Evolutionary conservation across 2,888 invertebrate genomes (phyloP), one percentile per base, ranked within the genome.

Genomic region (Mechanitis messenoides): DNA sequence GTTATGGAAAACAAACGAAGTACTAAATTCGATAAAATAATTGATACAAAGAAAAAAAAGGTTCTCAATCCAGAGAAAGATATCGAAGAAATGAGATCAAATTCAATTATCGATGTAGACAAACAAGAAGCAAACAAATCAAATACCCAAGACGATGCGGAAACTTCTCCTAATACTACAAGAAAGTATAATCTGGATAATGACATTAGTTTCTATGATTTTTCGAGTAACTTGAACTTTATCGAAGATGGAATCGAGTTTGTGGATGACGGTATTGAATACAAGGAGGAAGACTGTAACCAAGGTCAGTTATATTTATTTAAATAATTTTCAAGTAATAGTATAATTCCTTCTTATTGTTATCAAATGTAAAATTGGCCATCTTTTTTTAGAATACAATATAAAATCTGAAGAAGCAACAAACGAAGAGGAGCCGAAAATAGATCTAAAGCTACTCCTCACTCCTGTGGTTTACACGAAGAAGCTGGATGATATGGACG

Each of bases 371-470:
- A 42, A 42, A 3, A 5, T 9, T 9, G 9, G 6, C 7, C 3
- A 42, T 42, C 35, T 31, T 64, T 55, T 68, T 71, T 61, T 68
- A 69, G 67, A 61, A 54, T 28, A 58, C n/a, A 57, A 42, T 12
- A n/a, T n/a, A 50, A 55, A 55, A 53, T 42, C 7, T 4, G 56
- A 53, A 28, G 53, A 55, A 6, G 57, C 53, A 9, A 58, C 61
- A 1, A 60, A 64, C 33, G 61, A 63, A n/a, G 65, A 63, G 3
- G 65, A 74, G 12, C 65, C 69, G 6, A 78, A 76, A 68, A 82
- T 88, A 54, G 89, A 90, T 68, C 66, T 74, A 1, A 90, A 90
- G 73, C 77, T 90, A 12, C 69, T 87, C 7, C 80, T 87, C 77
- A 68, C 72, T 35, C 84, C 88, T 2, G 73, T 79, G 1, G 80